Conservation (phyloP, 2,797 vertebrate species). For the Microctenopoma steveboyesi region DNA sequence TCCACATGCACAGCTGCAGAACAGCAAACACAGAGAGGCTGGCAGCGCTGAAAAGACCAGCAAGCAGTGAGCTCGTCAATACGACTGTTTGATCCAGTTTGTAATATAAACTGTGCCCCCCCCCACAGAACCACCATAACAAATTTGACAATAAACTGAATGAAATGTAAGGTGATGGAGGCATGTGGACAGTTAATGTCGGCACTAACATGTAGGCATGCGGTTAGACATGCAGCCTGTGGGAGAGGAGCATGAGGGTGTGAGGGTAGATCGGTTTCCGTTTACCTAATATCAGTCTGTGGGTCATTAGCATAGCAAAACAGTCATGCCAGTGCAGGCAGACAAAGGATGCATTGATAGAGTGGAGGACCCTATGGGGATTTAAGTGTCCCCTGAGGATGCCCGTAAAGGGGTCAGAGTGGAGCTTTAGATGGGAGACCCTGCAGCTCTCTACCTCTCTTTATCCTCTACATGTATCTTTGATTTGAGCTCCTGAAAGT, state of each 20-base stretch:
- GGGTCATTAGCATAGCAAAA: conserved; percentile 37
- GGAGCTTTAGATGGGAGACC: background rate
- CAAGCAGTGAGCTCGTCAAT: background rate
- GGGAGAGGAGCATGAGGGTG: conserved; percentile 43
- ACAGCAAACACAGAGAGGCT: background rate
- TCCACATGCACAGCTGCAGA: background rate
- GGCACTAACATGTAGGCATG: conserved; percentile 1
- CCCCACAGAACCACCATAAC: conserved; percentile 13
- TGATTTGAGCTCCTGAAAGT: background rate
- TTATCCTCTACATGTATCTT: background rate
- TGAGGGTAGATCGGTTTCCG: conserved; percentile 54
- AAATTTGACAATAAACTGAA: conserved; percentile 14
- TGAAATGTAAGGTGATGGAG: conserved; percentile 15
- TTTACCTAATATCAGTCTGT: conserved; percentile 32
- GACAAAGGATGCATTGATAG: conserved; percentile 47
- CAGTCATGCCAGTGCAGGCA: conserved; percentile 24
- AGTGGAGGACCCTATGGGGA: background rate
- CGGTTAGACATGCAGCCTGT: conserved; percentile 8
- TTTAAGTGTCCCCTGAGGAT: conserved; percentile 16
- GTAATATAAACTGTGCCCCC: background rate
- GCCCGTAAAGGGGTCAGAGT: conserved; percentile 40
- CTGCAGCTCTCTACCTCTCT: conserved; percentile 6
- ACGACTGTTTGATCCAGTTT: background rate
- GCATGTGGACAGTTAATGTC: conserved; percentile 35
- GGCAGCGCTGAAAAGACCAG: background rate